phyloP scores from a whole-genome alignment of 64 coral and sea anemone genomes.

The Pachyseris speciosa region DNA sequence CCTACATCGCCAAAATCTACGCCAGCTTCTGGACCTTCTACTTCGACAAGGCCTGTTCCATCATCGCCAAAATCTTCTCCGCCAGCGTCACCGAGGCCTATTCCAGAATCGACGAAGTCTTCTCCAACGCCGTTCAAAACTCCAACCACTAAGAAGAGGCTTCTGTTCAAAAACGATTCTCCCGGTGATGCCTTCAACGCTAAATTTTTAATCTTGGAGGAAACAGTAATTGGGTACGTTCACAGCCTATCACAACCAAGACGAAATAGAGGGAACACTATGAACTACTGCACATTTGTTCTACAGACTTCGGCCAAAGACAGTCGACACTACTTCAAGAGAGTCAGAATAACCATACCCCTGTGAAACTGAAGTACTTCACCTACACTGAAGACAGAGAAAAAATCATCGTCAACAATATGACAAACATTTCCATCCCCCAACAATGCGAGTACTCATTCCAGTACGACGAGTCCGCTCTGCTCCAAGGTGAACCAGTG shows the following conservation, averaged over 20 bases:
- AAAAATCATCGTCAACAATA: constrained; percentile 68
- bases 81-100: not conserved
- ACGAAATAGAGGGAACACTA: constrained; percentile 60
- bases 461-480: constrained; percentile 48
- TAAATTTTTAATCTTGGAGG: constrained; percentile 30
- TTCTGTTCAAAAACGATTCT: constrained; percentile 26
- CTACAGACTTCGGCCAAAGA: constrained; percentile 60
- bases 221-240: constrained; percentile 66
- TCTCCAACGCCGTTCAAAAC: constrained; percentile 28
- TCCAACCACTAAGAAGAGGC: constrained; percentile 21
- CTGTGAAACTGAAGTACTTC: constrained; percentile 67
- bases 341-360: constrained; percentile 46
- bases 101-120: constrained; percentile 28
- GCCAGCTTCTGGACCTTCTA: not conserved
- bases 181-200: constrained; percentile 21
- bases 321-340: constrained; percentile 47
- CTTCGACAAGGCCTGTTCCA: constrained; percentile 11
- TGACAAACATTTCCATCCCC: constrained; percentile 63
- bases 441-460: constrained; percentile 73
- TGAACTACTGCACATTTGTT: constrained; percentile 63
- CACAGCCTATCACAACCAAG: constrained; percentile 55
- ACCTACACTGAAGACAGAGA: constrained; percentile 45
- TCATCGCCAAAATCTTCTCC: constrained; percentile 23
- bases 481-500: not conserved
- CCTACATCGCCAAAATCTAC: not conserved